Evolutionary conservation across 2,888 invertebrate genomes (phyloP).

Genomic region (Aproaerema taeniolella): DNA sequence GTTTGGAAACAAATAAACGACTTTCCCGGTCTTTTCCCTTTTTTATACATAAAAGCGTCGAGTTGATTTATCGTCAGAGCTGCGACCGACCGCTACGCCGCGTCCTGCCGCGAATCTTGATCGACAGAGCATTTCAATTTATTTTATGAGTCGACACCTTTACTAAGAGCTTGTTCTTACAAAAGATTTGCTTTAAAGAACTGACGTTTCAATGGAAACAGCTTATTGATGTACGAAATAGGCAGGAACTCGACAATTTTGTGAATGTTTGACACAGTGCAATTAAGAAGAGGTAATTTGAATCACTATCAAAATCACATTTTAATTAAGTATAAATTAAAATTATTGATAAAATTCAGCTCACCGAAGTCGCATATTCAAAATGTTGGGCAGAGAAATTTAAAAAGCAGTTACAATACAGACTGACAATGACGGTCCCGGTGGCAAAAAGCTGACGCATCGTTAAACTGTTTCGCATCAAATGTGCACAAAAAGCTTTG

Average conservation of each 20-base stretch:
- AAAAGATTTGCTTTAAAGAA: slow-evolving; percentile 36
- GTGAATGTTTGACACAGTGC: too few species aligned
- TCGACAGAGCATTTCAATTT: slow-evolving; percentile 70
- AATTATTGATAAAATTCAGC: too few species aligned
- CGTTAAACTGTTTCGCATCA: slow-evolving; percentile 29
- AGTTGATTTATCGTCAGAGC: slow-evolving; percentile 66
- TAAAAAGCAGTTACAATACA: slow-evolving; percentile 33
- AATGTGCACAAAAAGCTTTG: slow-evolving; percentile 16
- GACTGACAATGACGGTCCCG: slow-evolving; percentile 23
- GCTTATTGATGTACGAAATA: too few species aligned
- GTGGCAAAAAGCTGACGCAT: slow-evolving; percentile 27
- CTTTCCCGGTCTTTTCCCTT: slow-evolving; percentile 52
- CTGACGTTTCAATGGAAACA: slow-evolving; percentile 33
- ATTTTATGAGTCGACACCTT: slow-evolving; percentile 69
- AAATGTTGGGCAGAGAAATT: slow-evolving; percentile 23
- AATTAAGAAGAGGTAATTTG: too few species aligned
- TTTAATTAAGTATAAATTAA: too few species aligned
- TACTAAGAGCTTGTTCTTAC: slow-evolving; percentile 36
- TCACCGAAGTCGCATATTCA: too few species aligned
- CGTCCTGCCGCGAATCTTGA: slow-evolving; percentile 61
- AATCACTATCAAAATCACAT: too few species aligned
- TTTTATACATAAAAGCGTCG: slow-evolving; percentile 65
- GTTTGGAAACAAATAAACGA: slow-evolving; percentile 73
- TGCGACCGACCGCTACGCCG: slow-evolving; percentile 47
- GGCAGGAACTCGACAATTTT: too few species aligned